Percentiles rank a stretch among this genome's conserved stretches.
phyloP scores from a whole-genome alignment of 2,888 invertebrate genomes.

The Lydus trimaculatus region DNA sequence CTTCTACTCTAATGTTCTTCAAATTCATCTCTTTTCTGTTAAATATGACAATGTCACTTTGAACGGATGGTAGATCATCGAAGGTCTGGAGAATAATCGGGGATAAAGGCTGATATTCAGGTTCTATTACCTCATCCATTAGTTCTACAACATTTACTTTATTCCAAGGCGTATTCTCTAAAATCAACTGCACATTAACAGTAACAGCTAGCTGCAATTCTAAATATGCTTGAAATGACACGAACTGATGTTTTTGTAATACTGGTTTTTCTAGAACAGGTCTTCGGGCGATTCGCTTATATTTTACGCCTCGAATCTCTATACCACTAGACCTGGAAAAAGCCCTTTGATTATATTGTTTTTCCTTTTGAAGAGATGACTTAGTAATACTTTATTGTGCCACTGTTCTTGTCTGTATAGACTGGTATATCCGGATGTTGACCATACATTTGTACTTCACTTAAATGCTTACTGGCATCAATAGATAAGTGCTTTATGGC shows the following conservation, averaged over 20 bases:
- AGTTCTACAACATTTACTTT: conserved; percentile 62
- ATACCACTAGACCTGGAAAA: conserved; percentile 71
- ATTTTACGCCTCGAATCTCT: conserved; percentile 78
- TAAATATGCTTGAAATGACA: conserved; percentile 65
- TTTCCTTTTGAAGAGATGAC: no score
- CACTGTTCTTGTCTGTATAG: conserved; percentile 58
- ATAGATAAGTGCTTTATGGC: conserved; percentile 63
- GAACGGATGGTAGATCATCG: conserved; percentile 73
- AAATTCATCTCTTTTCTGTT: conserved; percentile 63
- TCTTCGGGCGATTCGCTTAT: conserved; percentile 75
- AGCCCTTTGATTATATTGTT: no score
- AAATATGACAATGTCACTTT: conserved; percentile 71
- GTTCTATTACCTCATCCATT: conserved; percentile 41
- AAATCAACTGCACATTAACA: conserved; percentile 71
- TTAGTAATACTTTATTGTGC: conserved; percentile 42
- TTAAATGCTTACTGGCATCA: conserved; percentile 57
- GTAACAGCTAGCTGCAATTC: conserved; percentile 61
- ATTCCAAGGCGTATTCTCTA: conserved; percentile 67
- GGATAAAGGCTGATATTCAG: conserved; percentile 62
- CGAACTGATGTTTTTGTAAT: conserved; percentile 77
- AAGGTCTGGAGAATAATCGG: conserved; percentile 67
- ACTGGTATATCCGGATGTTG: conserved; percentile 45
- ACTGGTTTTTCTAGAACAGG: conserved; percentile 75
- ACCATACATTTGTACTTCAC: conserved; percentile 26
- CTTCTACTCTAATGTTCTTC: conserved; percentile 65